Evolutionary conservation across 2,888 invertebrate species (phyloP).

Genomic region (Hemicrepidius hirtus): DNA sequence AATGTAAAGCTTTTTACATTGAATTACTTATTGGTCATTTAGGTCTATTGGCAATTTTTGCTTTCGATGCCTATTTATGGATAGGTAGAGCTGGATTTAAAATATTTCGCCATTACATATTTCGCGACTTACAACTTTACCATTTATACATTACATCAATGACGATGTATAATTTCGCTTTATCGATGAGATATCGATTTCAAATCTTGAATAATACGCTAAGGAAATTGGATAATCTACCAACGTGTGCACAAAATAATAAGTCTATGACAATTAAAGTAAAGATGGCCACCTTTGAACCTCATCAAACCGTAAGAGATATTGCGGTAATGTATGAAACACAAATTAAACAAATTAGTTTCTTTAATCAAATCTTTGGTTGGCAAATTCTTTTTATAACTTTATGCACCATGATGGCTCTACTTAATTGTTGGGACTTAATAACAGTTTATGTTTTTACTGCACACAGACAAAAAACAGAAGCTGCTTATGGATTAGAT

Average conservation of each 20-base stretch:
- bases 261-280: too few species aligned
- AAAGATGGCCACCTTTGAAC: too few species aligned
- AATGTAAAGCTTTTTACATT: constrained; percentile 17
- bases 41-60: not conserved
- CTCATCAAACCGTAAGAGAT: too few species aligned
- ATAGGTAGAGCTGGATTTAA: not conserved
- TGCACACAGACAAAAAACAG: not conserved
- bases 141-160: not conserved
- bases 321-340: too few species aligned
- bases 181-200: constrained; percentile 12
- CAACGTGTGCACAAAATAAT: too few species aligned
- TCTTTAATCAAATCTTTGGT: not conserved
- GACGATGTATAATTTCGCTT: constrained; percentile 9
- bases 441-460: not conserved
- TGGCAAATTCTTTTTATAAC: not conserved
- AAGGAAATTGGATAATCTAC: not conserved
- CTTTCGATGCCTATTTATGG: constrained; percentile 32
- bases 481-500: too few species aligned
- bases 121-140: constrained; percentile 15
- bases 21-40: constrained; percentile 3
- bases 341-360: not conserved
- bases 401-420: not conserved
- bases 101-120: constrained; percentile 17
- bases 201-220: not conserved
- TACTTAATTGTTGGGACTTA: not conserved